Base-by-base conservation (phyloP, 1,140 invertebrate species). In the Hylyphantes graminicola region DNA sequence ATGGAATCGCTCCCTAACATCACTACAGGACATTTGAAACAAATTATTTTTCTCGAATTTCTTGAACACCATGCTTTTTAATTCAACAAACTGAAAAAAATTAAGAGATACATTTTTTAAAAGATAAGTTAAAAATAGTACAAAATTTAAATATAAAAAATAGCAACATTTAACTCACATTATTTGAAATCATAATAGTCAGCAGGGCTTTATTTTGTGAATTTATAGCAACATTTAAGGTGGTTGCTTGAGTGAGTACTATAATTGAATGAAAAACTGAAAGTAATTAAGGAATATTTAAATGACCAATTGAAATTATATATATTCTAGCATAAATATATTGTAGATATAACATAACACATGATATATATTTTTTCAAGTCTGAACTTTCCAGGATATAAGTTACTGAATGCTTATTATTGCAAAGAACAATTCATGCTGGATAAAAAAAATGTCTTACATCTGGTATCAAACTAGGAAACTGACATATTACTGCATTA, bases 181-280 rank as follows among this genome's bases (percentile, higher is more conserved):
- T 99, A 90, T 99, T 99, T 0, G 97, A 99, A 94, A 99, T 98
- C 95, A 99, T 98, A 70, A 99, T 98, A 7, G 97, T 99, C 7
- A 99, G 92, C 53, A 99, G 91, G 74, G 96, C 96, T 90, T 99
- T 98, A 89, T 99, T 99, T 88, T 96, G 98, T 0, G 98, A 98
- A 90, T 99, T 99, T 86, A 99, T 98, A 7, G 98, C 98, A 70
- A 99, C 98, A 92, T 99, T 99, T 1, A 99, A 91, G 51, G 96
- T 97, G 35, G 97, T 98, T 19, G 97, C 97, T 94, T 98, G 94
- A 88, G 96, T 94, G 88, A 99, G 92, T 13, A 99, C 96, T 75
- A 99, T 89, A 81, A 97, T 91, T 87, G 96, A 95, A 89, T 99
- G 98, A 64, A 97, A 90, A 89, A 98, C 95, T 95, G 75, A 83